Evolutionary conservation across 2,113 vertebrate genomes (phyloP).

Genomic region (Gymnorhina tibicen): DNA sequence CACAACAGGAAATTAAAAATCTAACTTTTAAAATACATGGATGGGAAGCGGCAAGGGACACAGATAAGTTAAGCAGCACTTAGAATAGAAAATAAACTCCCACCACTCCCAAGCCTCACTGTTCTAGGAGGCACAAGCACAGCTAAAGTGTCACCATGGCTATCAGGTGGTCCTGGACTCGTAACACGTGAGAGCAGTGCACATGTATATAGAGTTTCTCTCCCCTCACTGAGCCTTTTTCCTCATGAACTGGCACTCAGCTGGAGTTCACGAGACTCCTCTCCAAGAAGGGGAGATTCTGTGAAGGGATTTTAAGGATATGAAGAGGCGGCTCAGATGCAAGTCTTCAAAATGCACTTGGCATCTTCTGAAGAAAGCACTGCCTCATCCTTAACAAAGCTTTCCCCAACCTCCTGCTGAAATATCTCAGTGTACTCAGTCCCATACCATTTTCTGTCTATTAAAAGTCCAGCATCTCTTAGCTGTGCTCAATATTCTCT

Average conservation of each 20-base stretch:
- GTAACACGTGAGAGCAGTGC: not conserved
- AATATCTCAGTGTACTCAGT: not conserved
- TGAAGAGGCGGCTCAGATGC: not conserved
- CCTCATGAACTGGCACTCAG: not conserved
- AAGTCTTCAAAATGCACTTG: not conserved
- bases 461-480: not conserved
- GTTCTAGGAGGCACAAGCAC: not conserved
- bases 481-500: not conserved
- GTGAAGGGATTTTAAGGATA: not conserved
- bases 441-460: not conserved
- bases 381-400: not conserved
- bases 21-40: not conserved
- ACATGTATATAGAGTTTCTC: not conserved
- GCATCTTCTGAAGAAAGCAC: not conserved
- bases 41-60: not conserved
- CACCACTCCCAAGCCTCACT: not conserved
- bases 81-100: not conserved
- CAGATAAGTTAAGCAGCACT: not conserved
- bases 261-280: not conserved
- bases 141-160: slow-evolving; percentile 35
- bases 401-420: not conserved
- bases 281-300: not conserved
- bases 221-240: not conserved
- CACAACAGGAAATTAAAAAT: slow-evolving; percentile 61
- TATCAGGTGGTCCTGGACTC: not conserved